Evolutionary conservation across 2,888 invertebrate species (phyloP).

Genomic region (Rhaphigaster nebulosa): DNA sequence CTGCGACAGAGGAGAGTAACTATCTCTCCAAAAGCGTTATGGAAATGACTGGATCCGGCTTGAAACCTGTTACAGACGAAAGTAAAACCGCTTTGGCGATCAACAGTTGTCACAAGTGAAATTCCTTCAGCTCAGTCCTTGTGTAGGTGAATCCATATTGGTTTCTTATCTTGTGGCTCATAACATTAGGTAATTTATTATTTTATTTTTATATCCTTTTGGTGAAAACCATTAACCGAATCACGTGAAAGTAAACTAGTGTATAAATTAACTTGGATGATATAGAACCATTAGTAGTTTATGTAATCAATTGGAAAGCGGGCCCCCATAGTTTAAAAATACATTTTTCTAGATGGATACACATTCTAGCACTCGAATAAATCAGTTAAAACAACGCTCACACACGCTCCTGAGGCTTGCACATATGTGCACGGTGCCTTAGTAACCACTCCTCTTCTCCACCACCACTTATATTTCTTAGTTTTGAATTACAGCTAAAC

Average conservation of each 20-base stretch:
- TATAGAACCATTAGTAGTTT: not conserved
- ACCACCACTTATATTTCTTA: no score
- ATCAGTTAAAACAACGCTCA: not conserved
- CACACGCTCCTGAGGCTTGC: not conserved
- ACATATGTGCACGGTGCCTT: no score
- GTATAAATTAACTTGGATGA: not conserved
- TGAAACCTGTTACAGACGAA: constrained; percentile 17
- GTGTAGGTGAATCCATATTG: not conserved
- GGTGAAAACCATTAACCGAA: not conserved
- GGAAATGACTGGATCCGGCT: constrained; percentile 9
- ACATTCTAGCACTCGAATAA: no score
- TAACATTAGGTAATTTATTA: not conserved
- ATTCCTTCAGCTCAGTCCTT: not conserved
- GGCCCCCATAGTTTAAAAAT: not conserved
- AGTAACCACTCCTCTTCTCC: no score
- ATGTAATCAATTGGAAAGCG: not conserved
- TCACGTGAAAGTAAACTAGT: not conserved
- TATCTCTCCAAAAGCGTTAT: constrained; percentile 1
- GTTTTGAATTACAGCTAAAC: no score
- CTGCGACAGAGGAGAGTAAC: not conserved
- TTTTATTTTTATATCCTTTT: not conserved
- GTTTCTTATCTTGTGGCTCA: not conserved
- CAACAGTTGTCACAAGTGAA: constrained; percentile 24
- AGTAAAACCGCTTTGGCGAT: constrained; percentile 15
- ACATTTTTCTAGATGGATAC: not conserved